A percentile compares a stretch with the other conserved stretches of the same genome.
Conservation (phyloP, 2,797 vertebrate genomes). For the Macropodus opercularis region DNA sequence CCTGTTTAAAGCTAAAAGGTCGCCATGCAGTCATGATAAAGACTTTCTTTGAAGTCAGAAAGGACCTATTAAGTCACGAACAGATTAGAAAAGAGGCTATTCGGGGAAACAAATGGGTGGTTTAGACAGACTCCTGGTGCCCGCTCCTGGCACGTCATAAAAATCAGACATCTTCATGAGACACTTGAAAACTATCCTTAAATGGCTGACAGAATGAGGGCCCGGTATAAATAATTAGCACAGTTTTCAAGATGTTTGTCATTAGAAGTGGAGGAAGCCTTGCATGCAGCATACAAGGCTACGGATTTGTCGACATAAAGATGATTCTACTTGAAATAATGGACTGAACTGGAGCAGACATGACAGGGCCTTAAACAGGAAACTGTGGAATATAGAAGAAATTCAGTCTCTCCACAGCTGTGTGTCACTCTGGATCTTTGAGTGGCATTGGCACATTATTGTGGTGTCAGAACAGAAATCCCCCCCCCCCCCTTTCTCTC, state of each 20-base stretch:
- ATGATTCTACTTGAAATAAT: slow-evolving; percentile 71
- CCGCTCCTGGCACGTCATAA: slow-evolving; percentile 63
- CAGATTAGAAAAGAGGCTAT: slow-evolving; percentile 55
- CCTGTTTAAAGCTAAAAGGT: slow-evolving; percentile 44
- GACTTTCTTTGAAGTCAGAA: slow-evolving; percentile 49
- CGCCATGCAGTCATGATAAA: slow-evolving; percentile 34
- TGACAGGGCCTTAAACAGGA: slow-evolving; percentile 66
- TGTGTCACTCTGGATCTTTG: slow-evolving; percentile 72
- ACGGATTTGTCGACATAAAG: slow-evolving; percentile 65
- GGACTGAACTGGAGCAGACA: slow-evolving; percentile 72
- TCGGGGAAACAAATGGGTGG: slow-evolving; percentile 61
- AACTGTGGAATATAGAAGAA: slow-evolving; percentile 46
- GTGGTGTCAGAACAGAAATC: slow-evolving; percentile 58
- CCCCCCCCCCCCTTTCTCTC: slow-evolving; percentile 46
- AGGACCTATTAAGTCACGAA: slow-evolving; percentile 55
- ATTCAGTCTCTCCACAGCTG: slow-evolving; percentile 59
- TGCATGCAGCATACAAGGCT: slow-evolving; percentile 60
- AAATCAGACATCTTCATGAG: slow-evolving; percentile 70
- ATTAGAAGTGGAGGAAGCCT: slow-evolving; percentile 62
- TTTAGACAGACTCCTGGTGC: slow-evolving; percentile 59
- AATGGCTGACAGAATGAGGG: slow-evolving; percentile 76
- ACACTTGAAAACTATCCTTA: slow-evolving; percentile 69
- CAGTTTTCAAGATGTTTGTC: slow-evolving; percentile 69
- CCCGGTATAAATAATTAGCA: slow-evolving; percentile 76
- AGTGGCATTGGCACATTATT: slow-evolving; percentile 73